Evolutionary conservation across 1,140 invertebrate genomes (phyloP), one percentile per base, ranked within the genome.

Genomic region (Hesperophylax magnus): DNA sequence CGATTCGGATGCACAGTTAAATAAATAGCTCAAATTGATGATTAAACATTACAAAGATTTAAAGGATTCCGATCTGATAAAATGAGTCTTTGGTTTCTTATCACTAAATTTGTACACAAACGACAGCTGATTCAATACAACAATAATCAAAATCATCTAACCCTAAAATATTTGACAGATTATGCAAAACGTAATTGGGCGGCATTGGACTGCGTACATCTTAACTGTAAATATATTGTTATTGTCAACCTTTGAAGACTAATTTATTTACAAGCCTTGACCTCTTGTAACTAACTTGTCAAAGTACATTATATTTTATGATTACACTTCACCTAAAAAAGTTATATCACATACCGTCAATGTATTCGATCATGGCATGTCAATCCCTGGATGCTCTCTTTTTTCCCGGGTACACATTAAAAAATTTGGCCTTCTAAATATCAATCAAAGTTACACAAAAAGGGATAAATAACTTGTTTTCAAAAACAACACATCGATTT

Each of bases 261-360:
- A 22, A n/a, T 15, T 6, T 27, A 67, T 31, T 67, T 67, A 34
- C n/a, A 17, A 34, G 8, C 58, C 20, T 61, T 61, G 58, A 22
- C 58, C 24, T 34, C 63, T 27, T 9, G 15, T 63, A 20, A 1
- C 61, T 63, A 20, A 1, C 61, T 65, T 67, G 31, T 31, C 22
- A 67, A 31, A 67, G 17, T 22, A 67, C 31, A 31, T 63, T 27
- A 20, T n/a, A n/a, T 67, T 27, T 67, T 8, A 31, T 14, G 39
- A 67, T 67, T 67, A 67, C 63, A 27, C 63, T 67, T 67, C 27
- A 67, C 63, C 63, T 67, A 67, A 67, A 17, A n/a, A 67, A 67
- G 31, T 15, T 67, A 67, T 67, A 67, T 27, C 31, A 67, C 63
- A 27, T 67, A 67, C 63, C 63, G 17, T 67, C 17, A n/a, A 31